phyloP scores from a whole-genome alignment of 2,888 invertebrate genomes.

The Ypsolopha sequella region DNA sequence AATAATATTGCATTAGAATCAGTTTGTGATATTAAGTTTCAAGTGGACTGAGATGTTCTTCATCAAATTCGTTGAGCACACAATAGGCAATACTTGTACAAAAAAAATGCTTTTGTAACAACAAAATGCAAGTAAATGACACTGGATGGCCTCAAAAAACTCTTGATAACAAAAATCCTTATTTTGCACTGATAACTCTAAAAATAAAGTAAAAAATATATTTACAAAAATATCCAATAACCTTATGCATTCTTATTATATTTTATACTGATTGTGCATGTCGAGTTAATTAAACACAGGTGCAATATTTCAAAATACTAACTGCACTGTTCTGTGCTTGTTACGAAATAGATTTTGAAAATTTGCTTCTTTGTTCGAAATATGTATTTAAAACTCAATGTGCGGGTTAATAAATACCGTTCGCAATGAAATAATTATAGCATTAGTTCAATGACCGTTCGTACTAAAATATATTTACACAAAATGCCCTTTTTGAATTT shows the following conservation, averaged over 20 bases:
- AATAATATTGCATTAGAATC: neutral
- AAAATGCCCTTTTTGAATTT: slow-evolving; percentile 35
- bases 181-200: neutral
- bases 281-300: too few species aligned
- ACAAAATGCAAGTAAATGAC: neutral
- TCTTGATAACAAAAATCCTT: neutral
- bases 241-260: slow-evolving; percentile 22
- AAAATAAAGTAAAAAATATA: slow-evolving; percentile 38
- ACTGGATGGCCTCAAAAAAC: neutral
- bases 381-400: too few species aligned
- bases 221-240: slow-evolving; percentile 51
- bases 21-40: neutral
- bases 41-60: neutral
- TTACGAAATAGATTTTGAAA: too few species aligned
- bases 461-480: slow-evolving; percentile 31
- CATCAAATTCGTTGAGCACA: neutral
- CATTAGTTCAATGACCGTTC: neutral
- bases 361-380: too few species aligned
- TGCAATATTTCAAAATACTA: too few species aligned
- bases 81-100: neutral
- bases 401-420: neutral
- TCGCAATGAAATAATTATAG: slow-evolving; percentile 27
- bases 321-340: too few species aligned
- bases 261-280: too few species aligned
- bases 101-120: neutral